Base-by-base conservation (phyloP, 1,140 invertebrate species). In the Zelostemma sp. region DNA sequence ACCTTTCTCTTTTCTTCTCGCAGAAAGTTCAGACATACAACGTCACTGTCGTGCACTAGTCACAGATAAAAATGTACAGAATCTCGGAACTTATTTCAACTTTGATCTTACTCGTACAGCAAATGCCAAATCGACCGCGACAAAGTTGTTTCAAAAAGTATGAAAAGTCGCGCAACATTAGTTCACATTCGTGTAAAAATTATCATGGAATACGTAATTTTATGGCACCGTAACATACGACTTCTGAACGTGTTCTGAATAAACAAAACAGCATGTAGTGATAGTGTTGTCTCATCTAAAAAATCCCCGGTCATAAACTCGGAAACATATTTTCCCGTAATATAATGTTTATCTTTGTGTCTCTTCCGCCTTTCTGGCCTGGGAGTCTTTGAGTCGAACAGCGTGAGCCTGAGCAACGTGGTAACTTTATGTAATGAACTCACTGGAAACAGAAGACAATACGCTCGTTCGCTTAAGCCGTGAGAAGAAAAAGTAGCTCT, bases 371-470 rank as follows among this genome's bases (percentile, higher is more conserved):
- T 67, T 53, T 60, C 3, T 59, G 35, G 50, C 58, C 46, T 47
- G 21, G 45, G 57, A 63, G 66, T 63, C 55, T 54, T 62, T 62
- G 58, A 62, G 55, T 59, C 45, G 55, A 59, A 58, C 59, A 25
- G 50, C 31, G 40, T 21, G 16, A 43, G 33, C n/a, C 25, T 33
- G 31, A 18, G 40, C 40, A 43, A 43, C 55, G 55, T 47, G 55
- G 40, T 49, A 63, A 59, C 49, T 46, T 59, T 63, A 59, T 68
- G 65, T 68, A 68, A 68, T 68, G 56, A 59, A 63, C 59, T 45
- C 66, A 50, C 50, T 55, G 60, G 55, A 63, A 68, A 56, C 49
- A 54, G 49, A 68, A 68, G 58, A 68, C 67, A 64, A 64, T 62
- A 58, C 18, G 58, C 28, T 16, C 28, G 48, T 19, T 38, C 33